Evolutionary conservation across 2,113 vertebrate species (phyloP).

Genomic region (Benitochromis conjunctus): DNA sequence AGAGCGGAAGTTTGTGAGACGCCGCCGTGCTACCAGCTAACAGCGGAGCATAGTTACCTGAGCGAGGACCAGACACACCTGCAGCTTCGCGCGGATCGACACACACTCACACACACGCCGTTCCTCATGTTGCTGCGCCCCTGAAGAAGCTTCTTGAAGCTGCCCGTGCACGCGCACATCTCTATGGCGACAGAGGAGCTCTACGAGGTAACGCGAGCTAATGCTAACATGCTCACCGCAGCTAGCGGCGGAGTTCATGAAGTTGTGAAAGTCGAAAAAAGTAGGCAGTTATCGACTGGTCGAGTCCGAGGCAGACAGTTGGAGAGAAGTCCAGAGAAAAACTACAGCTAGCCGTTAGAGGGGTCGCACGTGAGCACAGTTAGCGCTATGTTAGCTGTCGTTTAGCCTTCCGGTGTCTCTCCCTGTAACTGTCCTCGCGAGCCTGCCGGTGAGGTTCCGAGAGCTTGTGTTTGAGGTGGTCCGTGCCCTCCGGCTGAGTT

Average conservation of each 20-base stretch:
- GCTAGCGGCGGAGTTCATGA: background rate
- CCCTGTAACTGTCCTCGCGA: background rate
- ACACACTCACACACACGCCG: rapidly evolving
- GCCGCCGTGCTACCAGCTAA: slow-evolving; percentile 1
- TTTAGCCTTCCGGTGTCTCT: background rate
- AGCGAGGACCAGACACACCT: background rate
- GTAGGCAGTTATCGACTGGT: background rate
- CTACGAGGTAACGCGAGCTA: slow-evolving; percentile 65
- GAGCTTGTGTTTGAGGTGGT: background rate
- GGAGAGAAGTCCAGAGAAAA: background rate
- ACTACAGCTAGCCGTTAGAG: background rate
- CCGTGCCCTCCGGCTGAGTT: background rate
- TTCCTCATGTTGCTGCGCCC: background rate
- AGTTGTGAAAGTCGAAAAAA: background rate
- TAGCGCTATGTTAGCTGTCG: background rate
- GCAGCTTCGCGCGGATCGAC: background rate
- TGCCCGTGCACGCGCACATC: slow-evolving; percentile 9
- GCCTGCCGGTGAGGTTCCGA: background rate
- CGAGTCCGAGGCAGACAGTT: background rate
- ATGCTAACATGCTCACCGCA: slow-evolving; percentile 35
- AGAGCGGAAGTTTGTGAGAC: background rate
- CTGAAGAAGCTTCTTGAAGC: slow-evolving; percentile 15
- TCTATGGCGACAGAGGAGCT: slow-evolving; percentile 74
- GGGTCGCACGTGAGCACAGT: background rate
- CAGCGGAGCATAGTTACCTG: background rate